Conservation (phyloP, 2,888 invertebrate species). For the Meghimatium bilineatum region DNA sequence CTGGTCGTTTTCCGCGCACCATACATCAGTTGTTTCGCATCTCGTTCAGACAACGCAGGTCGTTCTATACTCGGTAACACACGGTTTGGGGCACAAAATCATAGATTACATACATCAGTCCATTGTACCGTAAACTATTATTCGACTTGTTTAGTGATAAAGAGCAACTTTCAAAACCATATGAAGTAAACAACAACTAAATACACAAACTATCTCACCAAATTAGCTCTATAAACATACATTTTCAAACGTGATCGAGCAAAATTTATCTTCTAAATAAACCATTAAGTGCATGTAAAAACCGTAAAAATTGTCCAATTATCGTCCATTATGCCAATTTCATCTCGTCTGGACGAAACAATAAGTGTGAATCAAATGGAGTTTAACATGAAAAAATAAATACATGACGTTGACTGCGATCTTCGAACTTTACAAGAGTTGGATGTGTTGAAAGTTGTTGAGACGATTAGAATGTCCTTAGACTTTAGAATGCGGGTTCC, state of each 20-base stretch:
- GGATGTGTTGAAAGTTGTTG: not conserved
- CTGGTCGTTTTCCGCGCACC: too few species aligned
- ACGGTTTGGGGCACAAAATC: too few species aligned
- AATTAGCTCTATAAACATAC: not conserved
- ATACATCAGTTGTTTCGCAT: too few species aligned
- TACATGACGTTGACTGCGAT: not conserved
- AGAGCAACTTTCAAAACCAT: too few species aligned
- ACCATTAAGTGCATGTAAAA: conserved; percentile 7
- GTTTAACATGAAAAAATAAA: not conserved
- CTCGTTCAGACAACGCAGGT: too few species aligned
- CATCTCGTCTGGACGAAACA: conserved; percentile 17
- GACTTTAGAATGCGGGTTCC: too few species aligned
- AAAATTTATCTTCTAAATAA: not conserved
- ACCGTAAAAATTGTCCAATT: conserved; percentile 8
- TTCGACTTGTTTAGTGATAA: too few species aligned
- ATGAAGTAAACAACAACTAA: not conserved
- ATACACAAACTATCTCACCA: not conserved
- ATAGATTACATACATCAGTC: too few species aligned
- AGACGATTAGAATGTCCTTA: too few species aligned
- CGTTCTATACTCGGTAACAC: too few species aligned
- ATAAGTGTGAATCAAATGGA: not conserved
- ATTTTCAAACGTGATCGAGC: conserved; percentile 2
- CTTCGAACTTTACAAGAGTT: not conserved
- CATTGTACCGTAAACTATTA: too few species aligned
- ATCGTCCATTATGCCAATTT: conserved; percentile 3